Conservation (phyloP, 2,113 vertebrate genomes). For the Calcarius ornatus region DNA sequence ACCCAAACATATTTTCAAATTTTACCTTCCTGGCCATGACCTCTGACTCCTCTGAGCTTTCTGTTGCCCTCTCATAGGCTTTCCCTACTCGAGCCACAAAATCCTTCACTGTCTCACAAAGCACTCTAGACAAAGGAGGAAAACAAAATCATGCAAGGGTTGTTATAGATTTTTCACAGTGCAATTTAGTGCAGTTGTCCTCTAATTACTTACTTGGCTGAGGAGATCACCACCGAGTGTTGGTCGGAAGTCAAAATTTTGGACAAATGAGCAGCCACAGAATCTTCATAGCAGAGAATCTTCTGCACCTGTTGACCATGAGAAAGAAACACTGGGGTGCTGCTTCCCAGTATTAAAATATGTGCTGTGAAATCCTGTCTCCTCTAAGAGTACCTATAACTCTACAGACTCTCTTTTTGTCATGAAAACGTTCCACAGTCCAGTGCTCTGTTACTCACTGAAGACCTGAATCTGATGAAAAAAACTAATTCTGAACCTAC, state of each 20-base stretch:
- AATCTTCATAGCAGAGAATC: slow-evolving; percentile 96
- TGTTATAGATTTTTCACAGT: not conserved
- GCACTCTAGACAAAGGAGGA: slow-evolving; percentile 77
- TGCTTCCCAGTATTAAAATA: not conserved
- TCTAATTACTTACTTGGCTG: slow-evolving; percentile 84
- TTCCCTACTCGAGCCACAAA: slow-evolving; percentile 95
- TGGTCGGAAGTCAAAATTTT: slow-evolving; percentile 97
- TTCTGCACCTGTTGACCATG: slow-evolving; percentile 84
- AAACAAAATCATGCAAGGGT: not conserved
- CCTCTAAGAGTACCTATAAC: not conserved
- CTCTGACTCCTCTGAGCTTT: slow-evolving; percentile 89
- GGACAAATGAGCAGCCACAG: slow-evolving; percentile 92
- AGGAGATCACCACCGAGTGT: slow-evolving; percentile 96
- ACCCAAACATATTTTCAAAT: not conserved
- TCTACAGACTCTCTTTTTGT: not conserved
- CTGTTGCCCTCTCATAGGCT: slow-evolving; percentile 90
- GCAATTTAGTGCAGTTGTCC: not conserved
- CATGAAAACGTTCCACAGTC: not conserved
- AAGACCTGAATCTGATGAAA: not conserved
- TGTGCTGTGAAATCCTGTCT: not conserved
- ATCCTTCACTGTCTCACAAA: slow-evolving; percentile 98
- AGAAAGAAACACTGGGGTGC: not conserved
- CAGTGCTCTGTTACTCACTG: not conserved
- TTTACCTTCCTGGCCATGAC: slow-evolving; percentile 94
- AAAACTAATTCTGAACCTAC: not conserved